Evolutionary conservation across 1,140 invertebrate species (phyloP), one percentile per base, ranked within the genome.

Genomic region (Lordiphosa collinella): DNA sequence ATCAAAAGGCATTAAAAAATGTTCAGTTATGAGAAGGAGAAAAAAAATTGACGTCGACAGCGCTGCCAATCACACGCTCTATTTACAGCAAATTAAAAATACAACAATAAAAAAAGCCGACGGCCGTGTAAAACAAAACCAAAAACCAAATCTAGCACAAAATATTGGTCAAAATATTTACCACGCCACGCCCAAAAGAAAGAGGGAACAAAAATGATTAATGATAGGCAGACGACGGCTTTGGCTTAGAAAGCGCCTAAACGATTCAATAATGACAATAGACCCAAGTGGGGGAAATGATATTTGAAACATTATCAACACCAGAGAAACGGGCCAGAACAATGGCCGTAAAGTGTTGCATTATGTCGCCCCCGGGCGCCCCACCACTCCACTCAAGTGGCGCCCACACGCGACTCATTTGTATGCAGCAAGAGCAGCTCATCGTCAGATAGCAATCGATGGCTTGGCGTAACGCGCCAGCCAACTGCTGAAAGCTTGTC

Each of bases 151-250:
- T 32, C 61, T 31, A 13, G 46, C 38, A 76, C 65, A 53, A 76
- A 82, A 76, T 80, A 76, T 82, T 76, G 76, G 72, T 84, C 76
- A 84, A 84, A 84, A 82, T 82, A 84, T 76, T 82, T 82, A 84
- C 61, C 60, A n/a, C n/a, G 62, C 69, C 64, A 51, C 58, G 59
- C 69, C 54, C 56, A 54, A 40, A 51, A 31, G 43, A 34, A 51
- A 76, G 16, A 32, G 25, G 9, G 12, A 31, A 60, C 40, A 46
- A 22, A 51, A 44, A 59, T 79, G 76, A 76, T 82, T 72, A 76
- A 82, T 82, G 76, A 64, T 43, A 16, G 40, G 16, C 44, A 44
- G 70, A 60, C 29, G 35, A 56, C 36, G 25, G 18, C 25, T 29
- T 29, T 29, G 29, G 51, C 47, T 62, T 66, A 68, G 74, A 78